Base-by-base conservation (phyloP, 37 sponge, comb jelly and placozoan genomes). In the Spongilla lacustris region DNA sequence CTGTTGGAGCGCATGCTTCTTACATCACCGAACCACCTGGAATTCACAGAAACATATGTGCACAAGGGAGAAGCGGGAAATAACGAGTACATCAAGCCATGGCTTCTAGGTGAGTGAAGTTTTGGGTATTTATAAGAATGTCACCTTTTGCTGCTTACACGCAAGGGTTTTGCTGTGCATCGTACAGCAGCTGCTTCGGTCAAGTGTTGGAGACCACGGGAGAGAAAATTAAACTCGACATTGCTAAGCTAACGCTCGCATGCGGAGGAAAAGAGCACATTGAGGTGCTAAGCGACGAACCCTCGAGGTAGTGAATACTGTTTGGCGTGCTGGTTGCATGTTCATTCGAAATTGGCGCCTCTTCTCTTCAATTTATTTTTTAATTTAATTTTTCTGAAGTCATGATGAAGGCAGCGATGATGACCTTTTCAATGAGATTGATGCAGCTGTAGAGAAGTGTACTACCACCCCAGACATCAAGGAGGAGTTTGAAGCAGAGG, bases 21-120 rank as follows among this genome's bases (percentile, higher is more conserved):
- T 17, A 28, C 86, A 11, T 71, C 71, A 17, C 94, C 94, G 0
- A 67, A 83, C 46, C 94, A 94, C 68, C 79, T 94, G 24, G 94
- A 94, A 38, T 33, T 81, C 38, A 85, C 90, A 36, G 85, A 87
- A 26, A 12, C 28, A 27, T 94, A 94, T 73, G 66, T 69, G 6
- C 94, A 94, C 38, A 73, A 87, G 29, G 94, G 94, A 50, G 84
- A 79, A 22, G 58, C 80, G 68, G 66, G 72, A 14, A 35, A 50
- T 24, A 29, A 9, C 3, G 41, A 31, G 13, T 91, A 71, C 27
- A 26, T n/a, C 73, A 67, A 27, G 49, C 83, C 87, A 19, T 91
- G 91, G 91, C n/a, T 74, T 31, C 19, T 81, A 4, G 25, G 38
- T 78, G 28, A 10, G 66, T 41, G 38, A 33, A 3, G 25, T 25